Evolutionary conservation across 2,113 vertebrate species (phyloP), one percentile per base, ranked within the genome.

Genomic region (Phocoena sinus): DNA sequence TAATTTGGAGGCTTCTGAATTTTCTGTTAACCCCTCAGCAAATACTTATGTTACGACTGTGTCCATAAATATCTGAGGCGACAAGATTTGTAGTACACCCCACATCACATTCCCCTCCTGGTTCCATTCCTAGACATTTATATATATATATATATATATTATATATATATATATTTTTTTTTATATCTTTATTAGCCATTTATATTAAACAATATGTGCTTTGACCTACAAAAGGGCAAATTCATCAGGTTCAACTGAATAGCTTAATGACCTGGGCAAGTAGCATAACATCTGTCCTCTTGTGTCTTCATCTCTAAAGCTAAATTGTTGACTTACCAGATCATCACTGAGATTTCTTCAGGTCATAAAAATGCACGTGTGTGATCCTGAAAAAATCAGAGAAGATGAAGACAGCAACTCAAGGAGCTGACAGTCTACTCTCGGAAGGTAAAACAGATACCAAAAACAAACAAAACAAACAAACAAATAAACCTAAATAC

Each of bases 151-250:
- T 8, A 8, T 44, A 44, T 44, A 44, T 41, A n/a, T n/a, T n/a
- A n/a, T n/a, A n/a, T 9, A 44, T 44, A 44, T 10, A 44, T 10
- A 44, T 44, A 44, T 2, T 0, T 44, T 2, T 0, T 44, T 10
- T 44, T 10, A 44, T 8, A 44, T 44, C 44, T 44, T 44, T 44
- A 47, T 47, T 10, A 26, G 26, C 47, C 11, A 56, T 53, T 86
- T 53, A 41, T 8, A 8, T 53, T n/a, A 18, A 80, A 58, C 1
- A 13, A 28, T 20, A 25, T 10, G 60, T 31, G 17, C 44, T 79
- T 80, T 50, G 25, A 73, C 21, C 9, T 33, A 15, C 2, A 36
- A 33, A 44, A 9, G 65, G 83, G 44, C 5, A 58, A 2, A 25
- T 44, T 65, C 44, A 1, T 81, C 44, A 71, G 17, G 20, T 70